phyloP scores from a whole-genome alignment of 2,113 vertebrate genomes.

The Forbesichthys papilliferus region DNA sequence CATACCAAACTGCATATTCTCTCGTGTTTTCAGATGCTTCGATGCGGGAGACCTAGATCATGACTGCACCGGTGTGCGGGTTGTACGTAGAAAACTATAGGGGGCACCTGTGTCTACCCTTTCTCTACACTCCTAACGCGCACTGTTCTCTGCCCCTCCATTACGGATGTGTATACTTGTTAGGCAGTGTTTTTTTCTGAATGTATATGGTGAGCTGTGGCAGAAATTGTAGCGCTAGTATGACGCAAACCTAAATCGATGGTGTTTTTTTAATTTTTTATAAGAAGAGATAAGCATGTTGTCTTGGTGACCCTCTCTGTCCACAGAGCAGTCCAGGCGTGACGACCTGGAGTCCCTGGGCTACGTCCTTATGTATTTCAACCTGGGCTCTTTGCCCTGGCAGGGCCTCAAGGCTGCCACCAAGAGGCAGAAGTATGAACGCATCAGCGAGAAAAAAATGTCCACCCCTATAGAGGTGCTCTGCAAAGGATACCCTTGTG shows the following conservation, averaged over 20 bases:
- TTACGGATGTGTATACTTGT: too few species aligned
- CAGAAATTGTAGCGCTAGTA: neutral
- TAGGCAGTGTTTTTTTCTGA: too few species aligned
- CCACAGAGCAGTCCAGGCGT: constrained; percentile 92
- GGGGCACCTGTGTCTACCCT: too few species aligned
- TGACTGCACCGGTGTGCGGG: too few species aligned
- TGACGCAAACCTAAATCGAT: neutral
- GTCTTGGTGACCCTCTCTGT: constrained; percentile 2
- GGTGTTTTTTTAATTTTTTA: neutral
- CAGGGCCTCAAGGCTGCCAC: constrained; percentile 97
- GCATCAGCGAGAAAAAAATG: constrained; percentile 99
- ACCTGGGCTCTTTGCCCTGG: constrained; percentile 96
- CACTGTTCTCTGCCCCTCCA: too few species aligned
- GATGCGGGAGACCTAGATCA: too few species aligned
- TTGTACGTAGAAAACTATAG: too few species aligned
- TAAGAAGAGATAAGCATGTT: neutral
- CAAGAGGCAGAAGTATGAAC: constrained; percentile 96
- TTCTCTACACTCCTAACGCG: too few species aligned
- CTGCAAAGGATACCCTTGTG: constrained; percentile 97
- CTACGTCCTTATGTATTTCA: constrained; percentile 99
- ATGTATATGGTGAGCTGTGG: too few species aligned
- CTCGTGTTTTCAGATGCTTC: too few species aligned
- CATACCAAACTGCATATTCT: too few species aligned
- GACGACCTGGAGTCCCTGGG: constrained; percentile 96
- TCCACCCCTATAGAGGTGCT: constrained; percentile 96